Conservation (phyloP, 2,888 invertebrate species). For the Melinopterus prodromus region DNA sequence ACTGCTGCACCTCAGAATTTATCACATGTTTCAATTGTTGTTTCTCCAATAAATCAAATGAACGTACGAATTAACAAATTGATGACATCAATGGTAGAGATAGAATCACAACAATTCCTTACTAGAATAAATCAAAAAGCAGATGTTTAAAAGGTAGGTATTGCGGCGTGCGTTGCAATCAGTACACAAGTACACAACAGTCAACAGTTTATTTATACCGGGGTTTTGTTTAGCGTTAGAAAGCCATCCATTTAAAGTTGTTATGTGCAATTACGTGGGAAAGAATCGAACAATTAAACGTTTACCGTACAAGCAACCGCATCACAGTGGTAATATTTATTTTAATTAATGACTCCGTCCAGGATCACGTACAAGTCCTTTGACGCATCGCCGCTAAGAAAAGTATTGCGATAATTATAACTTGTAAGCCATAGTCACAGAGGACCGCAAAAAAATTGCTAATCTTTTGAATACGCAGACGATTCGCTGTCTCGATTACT, state of each 20-base stretch:
- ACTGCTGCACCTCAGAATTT: too few species aligned
- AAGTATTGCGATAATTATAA: not conserved
- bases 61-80: not conserved
- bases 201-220: not conserved
- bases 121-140: not conserved
- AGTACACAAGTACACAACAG: not conserved
- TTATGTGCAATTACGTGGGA: not conserved
- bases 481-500: not conserved
- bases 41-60: not conserved
- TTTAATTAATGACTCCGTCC: not conserved
- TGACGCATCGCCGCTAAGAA: not conserved
- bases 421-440: not conserved
- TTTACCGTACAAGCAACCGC: not conserved
- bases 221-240: not conserved
- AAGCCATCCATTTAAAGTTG: too few species aligned
- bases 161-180: not conserved
- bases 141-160: not conserved
- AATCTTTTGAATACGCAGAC: conserved; percentile 4
- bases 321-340: not conserved
- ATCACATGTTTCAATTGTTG: not conserved
- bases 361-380: not conserved
- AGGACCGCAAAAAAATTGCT: not conserved
- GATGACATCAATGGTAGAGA: not conserved
- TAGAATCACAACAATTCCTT: not conserved
- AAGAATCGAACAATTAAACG: not conserved